phyloP scores from a whole-genome alignment of 2,797 vertebrate species.

The Lacerta agilis region DNA sequence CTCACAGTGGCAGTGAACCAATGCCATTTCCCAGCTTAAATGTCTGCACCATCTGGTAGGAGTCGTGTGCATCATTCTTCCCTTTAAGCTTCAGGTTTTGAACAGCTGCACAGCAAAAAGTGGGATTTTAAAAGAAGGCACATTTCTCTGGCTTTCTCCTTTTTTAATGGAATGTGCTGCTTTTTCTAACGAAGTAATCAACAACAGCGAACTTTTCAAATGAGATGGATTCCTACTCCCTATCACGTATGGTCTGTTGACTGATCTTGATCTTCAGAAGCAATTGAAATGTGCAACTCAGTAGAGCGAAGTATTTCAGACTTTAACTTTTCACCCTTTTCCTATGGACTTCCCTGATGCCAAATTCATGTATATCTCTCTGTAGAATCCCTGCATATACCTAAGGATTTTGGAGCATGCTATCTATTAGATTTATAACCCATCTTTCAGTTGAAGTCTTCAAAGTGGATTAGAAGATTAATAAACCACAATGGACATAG shows the following conservation, averaged over 20 bases:
- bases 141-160: not conserved
- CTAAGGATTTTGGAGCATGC: not conserved
- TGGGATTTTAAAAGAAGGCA: not conserved
- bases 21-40: conserved; percentile 35
- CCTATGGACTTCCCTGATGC: not conserved
- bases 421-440: too few species aligned
- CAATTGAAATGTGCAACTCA: too few species aligned
- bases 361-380: too few species aligned
- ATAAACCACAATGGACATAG: not conserved
- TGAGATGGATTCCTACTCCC: too few species aligned
- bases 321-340: not conserved
- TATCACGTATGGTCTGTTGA: not conserved
- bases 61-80: not conserved
- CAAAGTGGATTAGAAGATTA: not conserved
- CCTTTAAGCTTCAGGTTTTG: conserved; percentile 26
- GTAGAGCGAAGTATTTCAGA: too few species aligned
- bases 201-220: not conserved
- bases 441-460: not conserved
- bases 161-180: not conserved
- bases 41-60: conserved; percentile 54
- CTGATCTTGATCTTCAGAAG: not conserved
- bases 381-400: not conserved
- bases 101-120: conserved; percentile 25
- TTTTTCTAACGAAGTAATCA: not conserved
- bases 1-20: conserved; percentile 47